Base-by-base conservation (phyloP, 2,888 invertebrate genomes). In the Carterocephalus palaemon region DNA sequence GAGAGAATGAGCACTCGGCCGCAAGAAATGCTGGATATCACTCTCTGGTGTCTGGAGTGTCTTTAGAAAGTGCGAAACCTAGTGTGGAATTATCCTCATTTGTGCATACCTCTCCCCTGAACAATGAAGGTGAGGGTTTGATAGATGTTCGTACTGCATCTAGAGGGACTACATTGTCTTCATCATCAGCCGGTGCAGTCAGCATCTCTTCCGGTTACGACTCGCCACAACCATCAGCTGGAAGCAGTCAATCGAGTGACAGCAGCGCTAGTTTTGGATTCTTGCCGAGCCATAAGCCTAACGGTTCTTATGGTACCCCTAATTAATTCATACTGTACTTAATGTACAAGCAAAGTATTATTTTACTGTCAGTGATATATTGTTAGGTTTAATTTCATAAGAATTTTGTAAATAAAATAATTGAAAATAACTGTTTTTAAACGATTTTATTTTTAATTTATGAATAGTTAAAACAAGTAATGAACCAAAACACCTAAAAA, bases 11-110 rank as follows among this genome's bases (percentile, higher is more conserved):
- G 51, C 85, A 84, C 42, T 69, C 64, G 3, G 66, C 74, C n/a
- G 85, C 85, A 0, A 75, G 65, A 37, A 67, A 75, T 19, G 69
- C 76, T 9, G 86, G 86, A 19, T 84, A 81, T 46, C 55, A 62
- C 15, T 85, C 85, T 0, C 52, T 83, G 10, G 80, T 86, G 7
- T 82, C 85, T 2, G 84, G 85, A 13, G 78, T 86, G 10, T 72
- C 82, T 7, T 59, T 85, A 3, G 84, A 74, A 51, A 75, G 71
- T 41, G 84, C 75, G 1, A 71, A 66, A 47, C 85, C 85, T 0
- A 86, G 86, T 49, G 59, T 84, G n/a, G 86, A 86, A 58, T 54
- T 86, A 37, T 66, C 78, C 3, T 84, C 86, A 0, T 86, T 85
- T 46, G 70, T 76, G 1, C 83, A 86, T n/a, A 73, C 65, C 20